These are phyloP conservation scores for Cynaeus angustus DNA, from an alignment of 2,888 invertebrate genomes.

Conservation along the genomic window DNA sequence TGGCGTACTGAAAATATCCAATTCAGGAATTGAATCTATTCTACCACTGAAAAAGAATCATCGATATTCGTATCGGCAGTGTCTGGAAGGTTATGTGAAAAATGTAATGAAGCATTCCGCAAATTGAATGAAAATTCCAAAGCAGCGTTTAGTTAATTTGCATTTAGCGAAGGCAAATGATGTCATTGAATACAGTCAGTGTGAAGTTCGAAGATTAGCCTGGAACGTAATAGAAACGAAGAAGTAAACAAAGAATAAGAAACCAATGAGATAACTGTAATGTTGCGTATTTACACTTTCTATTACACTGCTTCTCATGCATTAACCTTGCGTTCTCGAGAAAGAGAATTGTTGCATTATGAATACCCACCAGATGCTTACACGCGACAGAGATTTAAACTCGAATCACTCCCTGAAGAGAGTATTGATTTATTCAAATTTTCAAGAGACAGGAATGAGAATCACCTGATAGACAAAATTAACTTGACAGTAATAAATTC, in stretches of 20 bases:
- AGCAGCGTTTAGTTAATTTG: constrained; percentile 28
- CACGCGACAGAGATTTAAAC: too few relatives aligned
- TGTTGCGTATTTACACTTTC: constrained; percentile 36
- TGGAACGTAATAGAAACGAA: too few relatives aligned
- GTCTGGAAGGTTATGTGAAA: constrained; percentile 24
- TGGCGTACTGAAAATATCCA: constrained; percentile 1
- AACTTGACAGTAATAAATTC: too few relatives aligned
- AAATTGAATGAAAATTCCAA: constrained; percentile 36
- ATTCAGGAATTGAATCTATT: constrained; percentile 5
- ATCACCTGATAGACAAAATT: too few relatives aligned
- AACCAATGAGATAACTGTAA: constrained; percentile 39
- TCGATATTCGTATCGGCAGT: constrained; percentile 6
- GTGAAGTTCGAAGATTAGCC: not conserved
- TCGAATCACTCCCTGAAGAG: too few relatives aligned
- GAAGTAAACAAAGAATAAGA: constrained; percentile 42
- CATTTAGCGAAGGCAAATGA: constrained; percentile 32
- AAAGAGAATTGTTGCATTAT: constrained; percentile 39
- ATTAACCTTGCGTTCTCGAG: constrained; percentile 46
- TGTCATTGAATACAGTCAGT: constrained; percentile 12
- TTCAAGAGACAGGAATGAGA: too few relatives aligned
- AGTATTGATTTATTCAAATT: too few relatives aligned
- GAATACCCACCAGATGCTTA: too few relatives aligned
- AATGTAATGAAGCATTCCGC: constrained; percentile 4
- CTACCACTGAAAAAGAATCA: not conserved
- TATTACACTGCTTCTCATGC: constrained; percentile 40